phyloP scores from a whole-genome alignment of 2,888 invertebrate genomes.

The Drosophila cognata region DNA sequence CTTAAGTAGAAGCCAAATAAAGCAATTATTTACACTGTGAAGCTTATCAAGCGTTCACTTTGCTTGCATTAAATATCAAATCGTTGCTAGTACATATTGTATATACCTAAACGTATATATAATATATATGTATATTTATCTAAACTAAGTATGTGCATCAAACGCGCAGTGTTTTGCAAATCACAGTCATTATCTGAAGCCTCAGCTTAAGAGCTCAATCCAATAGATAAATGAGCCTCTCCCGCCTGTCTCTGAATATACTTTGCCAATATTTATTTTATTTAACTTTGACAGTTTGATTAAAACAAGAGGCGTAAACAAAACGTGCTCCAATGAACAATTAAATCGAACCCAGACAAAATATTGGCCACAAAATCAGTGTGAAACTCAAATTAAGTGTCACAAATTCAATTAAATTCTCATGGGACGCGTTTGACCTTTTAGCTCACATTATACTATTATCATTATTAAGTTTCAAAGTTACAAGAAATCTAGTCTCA shows the following conservation, averaged over 20 bases:
- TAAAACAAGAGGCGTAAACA: constrained; percentile 29
- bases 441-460: not conserved
- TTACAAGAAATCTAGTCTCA: not conserved
- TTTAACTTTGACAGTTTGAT: constrained; percentile 63
- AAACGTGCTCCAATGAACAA: constrained; percentile 13
- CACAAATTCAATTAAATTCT: constrained; percentile 2
- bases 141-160: constrained; percentile 25
- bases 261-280: constrained; percentile 66
- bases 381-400: constrained; percentile 5
- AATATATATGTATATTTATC: constrained; percentile 19
- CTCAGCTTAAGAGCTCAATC: constrained; percentile 69
- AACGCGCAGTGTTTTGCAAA: constrained; percentile 47
- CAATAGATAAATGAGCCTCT: constrained; percentile 65
- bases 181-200: constrained; percentile 77
- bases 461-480: not conserved
- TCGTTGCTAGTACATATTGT: constrained; percentile 38
- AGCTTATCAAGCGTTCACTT: constrained; percentile 47
- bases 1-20: constrained; percentile 30
- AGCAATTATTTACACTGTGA: constrained; percentile 51
- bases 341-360: constrained; percentile 20
- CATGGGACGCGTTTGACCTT: not conserved
- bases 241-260: not conserved
- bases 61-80: constrained; percentile 63
- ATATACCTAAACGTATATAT: constrained; percentile 8
- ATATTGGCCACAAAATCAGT: constrained; percentile 2